Base-by-base conservation (phyloP, 2,113 vertebrate genomes). In the Crotalus horridus region DNA sequence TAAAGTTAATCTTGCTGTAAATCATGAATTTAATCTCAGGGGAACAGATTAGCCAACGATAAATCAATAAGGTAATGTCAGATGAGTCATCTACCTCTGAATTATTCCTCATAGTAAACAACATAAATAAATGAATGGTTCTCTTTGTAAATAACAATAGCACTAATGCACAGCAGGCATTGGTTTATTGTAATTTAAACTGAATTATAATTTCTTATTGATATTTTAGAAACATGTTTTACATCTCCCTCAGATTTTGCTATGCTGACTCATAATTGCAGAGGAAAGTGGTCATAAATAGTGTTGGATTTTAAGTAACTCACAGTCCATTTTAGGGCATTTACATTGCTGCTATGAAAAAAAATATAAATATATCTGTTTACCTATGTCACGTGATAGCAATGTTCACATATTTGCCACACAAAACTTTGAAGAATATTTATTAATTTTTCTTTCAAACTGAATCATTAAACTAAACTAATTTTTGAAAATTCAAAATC, bases 1-100 rank as follows among this genome's bases (percentile, higher is more conserved):
- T 58, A 21, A 55, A 90, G 93, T 95, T 95, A 92, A 91, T 89
- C 20, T 93, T 90, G 20, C 51, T 39, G 89, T 89, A 93, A 29
- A 0, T 94, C 15, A 59, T 43, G 13, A n/a, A 51, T 81, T 93
- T 87, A 90, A 8, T 46, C 15, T 48, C 2, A 33, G 12, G 33
- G 1, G 54, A 91, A 1, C 9, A 87, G 20, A 69, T 92, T 61
- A 94, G 91, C 91, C 89, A 90, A 89, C 33, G 11, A 6, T 92
- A 92, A 91, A 94, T 21, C 90, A 54, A 46, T 93, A 54, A 94
- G 59, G 23, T 85, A 85, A 85, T 1, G 55, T 3, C 23, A 23
- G 85, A n/a, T 90, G 89, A 87, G 0, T 91, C 4, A 8, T 1
- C 64, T 54, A 20, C 23, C 29, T 90, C 86, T 8, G 24, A 24